Evolutionary conservation across 1,140 invertebrate genomes (phyloP).

Genomic region (Diprion similis): DNA sequence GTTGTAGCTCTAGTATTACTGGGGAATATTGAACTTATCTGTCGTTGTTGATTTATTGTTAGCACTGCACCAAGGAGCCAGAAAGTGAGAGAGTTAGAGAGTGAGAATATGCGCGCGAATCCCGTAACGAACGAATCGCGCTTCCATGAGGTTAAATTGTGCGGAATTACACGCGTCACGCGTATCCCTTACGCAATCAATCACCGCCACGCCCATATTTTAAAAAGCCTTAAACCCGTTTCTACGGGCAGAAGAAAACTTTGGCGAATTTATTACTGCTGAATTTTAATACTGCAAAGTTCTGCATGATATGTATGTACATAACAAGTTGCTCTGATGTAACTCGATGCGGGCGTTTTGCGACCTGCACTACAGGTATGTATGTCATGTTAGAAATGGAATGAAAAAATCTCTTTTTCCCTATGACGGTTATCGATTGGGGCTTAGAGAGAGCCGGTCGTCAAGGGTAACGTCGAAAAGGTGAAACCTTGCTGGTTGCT

Average conservation of each 20-base stretch:
- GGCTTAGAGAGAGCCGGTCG: background rate
- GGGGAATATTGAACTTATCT: too few species aligned
- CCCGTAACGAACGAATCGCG: background rate
- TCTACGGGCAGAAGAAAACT: background rate
- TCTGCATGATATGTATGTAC: too few species aligned
- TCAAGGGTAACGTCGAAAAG: background rate
- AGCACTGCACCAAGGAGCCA: too few species aligned
- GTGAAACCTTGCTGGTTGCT: background rate
- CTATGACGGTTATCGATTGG: background rate
- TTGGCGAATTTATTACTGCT: background rate
- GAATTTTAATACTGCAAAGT: background rate
- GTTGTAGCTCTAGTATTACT: too few species aligned
- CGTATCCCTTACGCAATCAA: constrained; percentile 5
- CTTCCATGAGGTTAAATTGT: background rate
- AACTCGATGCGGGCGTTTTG: background rate
- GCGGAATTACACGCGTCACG: background rate
- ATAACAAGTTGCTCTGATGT: background rate
- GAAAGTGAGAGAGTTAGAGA: too few species aligned
- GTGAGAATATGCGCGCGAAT: background rate
- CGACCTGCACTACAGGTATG: too few species aligned
- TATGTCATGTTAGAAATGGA: too few species aligned
- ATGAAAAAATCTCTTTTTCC: background rate
- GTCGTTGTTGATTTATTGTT: too few species aligned
- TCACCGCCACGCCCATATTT: background rate
- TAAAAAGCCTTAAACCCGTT: background rate